A percentile compares a stretch with the other conserved stretches of the same genome.
These are phyloP conservation scores for Chaetops frenatus DNA, from an alignment of 2,113 vertebrate species.

Conservation along the genomic window DNA sequence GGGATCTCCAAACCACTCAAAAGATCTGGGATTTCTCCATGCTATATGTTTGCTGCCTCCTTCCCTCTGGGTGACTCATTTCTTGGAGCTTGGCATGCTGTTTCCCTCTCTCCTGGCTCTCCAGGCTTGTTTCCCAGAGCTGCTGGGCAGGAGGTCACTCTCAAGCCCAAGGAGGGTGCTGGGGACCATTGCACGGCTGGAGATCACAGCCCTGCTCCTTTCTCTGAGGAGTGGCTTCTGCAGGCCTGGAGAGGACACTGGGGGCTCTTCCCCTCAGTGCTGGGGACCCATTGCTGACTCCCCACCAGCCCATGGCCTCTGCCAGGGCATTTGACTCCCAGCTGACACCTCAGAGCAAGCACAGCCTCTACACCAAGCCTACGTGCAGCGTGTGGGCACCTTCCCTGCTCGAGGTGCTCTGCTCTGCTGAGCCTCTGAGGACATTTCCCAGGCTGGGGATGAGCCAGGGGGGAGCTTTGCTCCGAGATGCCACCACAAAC, in stretches of 20 bases:
- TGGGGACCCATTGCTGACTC: background rate
- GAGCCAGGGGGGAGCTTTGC: background rate
- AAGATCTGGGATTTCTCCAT: background rate
- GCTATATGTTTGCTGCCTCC: background rate
- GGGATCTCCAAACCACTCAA: background rate
- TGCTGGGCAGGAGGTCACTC: background rate
- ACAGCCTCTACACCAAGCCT: background rate
- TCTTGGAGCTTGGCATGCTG: background rate
- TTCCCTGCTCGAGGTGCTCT: background rate
- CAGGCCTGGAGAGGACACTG: background rate
- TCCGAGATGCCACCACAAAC: background rate
- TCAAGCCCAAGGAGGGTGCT: rapidly evolving
- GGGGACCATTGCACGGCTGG: rapidly evolving
- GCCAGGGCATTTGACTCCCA: background rate
- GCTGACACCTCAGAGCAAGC: background rate
- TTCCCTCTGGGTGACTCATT: background rate
- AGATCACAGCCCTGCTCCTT: rapidly evolving
- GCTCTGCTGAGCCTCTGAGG: background rate
- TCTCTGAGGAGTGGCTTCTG: background rate
- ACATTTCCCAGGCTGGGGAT: background rate
- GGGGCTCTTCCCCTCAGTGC: background rate
- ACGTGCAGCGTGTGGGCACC: rapidly evolving
- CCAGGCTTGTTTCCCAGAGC: background rate
- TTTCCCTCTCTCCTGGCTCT: background rate
- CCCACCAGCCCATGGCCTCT: background rate